Base-by-base conservation (phyloP, 2,888 invertebrate genomes). In the Pristionchus mayeri region DNA sequence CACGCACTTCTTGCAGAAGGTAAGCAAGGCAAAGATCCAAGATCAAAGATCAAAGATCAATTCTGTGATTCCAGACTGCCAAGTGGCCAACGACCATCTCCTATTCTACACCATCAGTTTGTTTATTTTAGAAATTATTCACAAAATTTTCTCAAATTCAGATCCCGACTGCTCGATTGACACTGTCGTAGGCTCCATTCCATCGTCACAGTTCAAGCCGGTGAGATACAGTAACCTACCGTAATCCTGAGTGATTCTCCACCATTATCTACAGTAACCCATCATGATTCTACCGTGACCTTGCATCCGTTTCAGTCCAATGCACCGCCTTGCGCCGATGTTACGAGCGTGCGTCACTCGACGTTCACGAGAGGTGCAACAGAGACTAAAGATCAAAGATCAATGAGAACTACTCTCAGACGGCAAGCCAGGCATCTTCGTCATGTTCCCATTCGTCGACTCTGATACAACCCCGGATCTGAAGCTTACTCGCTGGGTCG, bases 111-210 rank as follows among this genome's bases (percentile, higher is more conserved):
- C 71, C 37, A 71, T 71, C 71, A 71, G 71, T 71, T 13, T 18
- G 37, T 7, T n/a, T 21, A 54, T n/a, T 18, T 54, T 21, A 16
- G 21, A n/a, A 13, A 4, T 54, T 54, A 16, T 54, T 21, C 21
- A 4, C 21, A 9, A 6, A 9, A 6, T 44, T 6, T 9, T 44
- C 44, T 13, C 44, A 13, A 60, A 27, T 67, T n/a, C 44, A 71
- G 71, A 71, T 11, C 40, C 71, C 13, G 71, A 71, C 40, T 71
- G 71, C 71, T 71, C 71, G 71, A 71, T 71, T 71, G 40, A 40
- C n/a, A 13, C 40, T 1, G 71, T 40, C 71, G 40, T 40, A 0
- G 71, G 71, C 13, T 40, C 71, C 13, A 37, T 71, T 71, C 71
- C 71, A n/a, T 71, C 71, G 2, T n/a, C 71, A n/a, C 71, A 71